Percentiles rank a stretch among this genome's conserved stretches.
Evolutionary conservation across 1,140 invertebrate genomes (phyloP).

Genomic region (Drosophila equinoxialis): DNA sequence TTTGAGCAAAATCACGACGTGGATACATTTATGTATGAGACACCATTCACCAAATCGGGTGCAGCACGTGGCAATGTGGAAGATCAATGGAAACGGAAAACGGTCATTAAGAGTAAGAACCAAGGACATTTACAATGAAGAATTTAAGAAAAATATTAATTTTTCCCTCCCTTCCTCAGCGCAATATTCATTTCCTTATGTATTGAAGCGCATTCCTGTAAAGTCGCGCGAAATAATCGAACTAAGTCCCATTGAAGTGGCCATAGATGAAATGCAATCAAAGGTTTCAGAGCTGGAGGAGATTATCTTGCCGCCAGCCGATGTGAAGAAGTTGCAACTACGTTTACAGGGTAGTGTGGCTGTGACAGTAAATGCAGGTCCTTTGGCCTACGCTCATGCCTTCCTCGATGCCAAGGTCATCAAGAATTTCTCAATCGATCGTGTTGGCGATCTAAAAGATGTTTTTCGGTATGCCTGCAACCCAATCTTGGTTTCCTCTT

Average conservation of each 20-base stretch:
- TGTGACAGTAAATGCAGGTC: constrained; percentile 97
- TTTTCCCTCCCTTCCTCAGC: constrained; percentile 83
- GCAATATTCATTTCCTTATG: constrained; percentile 94
- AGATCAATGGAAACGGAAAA: constrained; percentile 94
- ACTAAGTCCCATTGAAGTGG: constrained; percentile 95
- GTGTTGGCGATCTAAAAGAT: constrained; percentile 92
- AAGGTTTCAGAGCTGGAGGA: constrained; percentile 93
- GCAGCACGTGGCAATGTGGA: constrained; percentile 90
- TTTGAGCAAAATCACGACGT: constrained; percentile 95
- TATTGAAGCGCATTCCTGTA: constrained; percentile 93
- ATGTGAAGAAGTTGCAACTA: constrained; percentile 95
- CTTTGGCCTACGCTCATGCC: constrained; percentile 94
- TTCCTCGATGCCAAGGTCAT: constrained; percentile 90
- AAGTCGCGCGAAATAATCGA: constrained; percentile 89
- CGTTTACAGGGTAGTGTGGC: constrained; percentile 94
- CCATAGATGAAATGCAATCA: constrained; percentile 95
- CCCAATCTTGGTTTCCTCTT: neutral
- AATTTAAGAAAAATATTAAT: neutral
- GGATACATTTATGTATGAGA: constrained; percentile 94
- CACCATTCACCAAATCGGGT: constrained; percentile 94
- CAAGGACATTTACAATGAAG: no score
- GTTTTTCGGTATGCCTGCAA: constrained; percentile 89
- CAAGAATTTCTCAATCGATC: constrained; percentile 90
- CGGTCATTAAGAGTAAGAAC: constrained; percentile 90
- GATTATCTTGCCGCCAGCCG: constrained; percentile 90